These are phyloP conservation scores for Mystacides longicornis DNA, from an alignment of 2,888 invertebrate species.

Conservation along the genomic window DNA sequence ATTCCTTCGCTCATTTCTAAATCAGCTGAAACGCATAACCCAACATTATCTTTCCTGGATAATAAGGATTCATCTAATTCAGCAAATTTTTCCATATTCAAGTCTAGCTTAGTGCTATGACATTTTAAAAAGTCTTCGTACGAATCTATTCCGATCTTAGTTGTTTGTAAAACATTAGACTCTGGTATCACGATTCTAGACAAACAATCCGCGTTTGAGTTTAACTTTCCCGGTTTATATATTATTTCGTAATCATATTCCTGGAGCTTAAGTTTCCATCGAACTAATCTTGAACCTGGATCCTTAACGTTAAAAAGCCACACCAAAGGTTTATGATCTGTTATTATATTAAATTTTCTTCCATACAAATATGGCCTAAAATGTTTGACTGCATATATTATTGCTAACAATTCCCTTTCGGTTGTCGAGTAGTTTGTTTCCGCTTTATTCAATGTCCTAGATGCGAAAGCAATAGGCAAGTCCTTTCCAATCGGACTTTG, in stretches of 20 bases:
- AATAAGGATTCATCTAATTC: slow-evolving; percentile 3
- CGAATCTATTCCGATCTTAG: slow-evolving; percentile 5
- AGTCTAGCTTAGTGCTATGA: neutral
- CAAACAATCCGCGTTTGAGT: slow-evolving; percentile 28
- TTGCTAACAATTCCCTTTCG: slow-evolving; percentile 10
- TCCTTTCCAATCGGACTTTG: slow-evolving; percentile 7
- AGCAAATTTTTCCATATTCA: neutral
- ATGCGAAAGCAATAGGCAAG: slow-evolving; percentile 8
- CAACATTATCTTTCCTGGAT: neutral
- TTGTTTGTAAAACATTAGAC: slow-evolving; percentile 14
- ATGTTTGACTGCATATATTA: slow-evolving; percentile 27
- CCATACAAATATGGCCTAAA: slow-evolving; percentile 32
- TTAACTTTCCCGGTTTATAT: slow-evolving; percentile 29
- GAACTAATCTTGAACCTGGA: slow-evolving; percentile 28
- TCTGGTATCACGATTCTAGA: too few relatives aligned
- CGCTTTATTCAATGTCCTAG: slow-evolving; percentile 7
- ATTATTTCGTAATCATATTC: slow-evolving; percentile 31
- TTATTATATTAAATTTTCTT: slow-evolving; percentile 28
- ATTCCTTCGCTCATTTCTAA: neutral
- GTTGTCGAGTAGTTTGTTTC: slow-evolving; percentile 13
- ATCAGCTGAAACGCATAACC: neutral
- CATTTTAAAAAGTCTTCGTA: slow-evolving; percentile 14
- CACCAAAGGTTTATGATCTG: slow-evolving; percentile 28
- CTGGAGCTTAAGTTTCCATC: slow-evolving; percentile 30
- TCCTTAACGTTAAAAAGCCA: slow-evolving; percentile 29